Base-by-base conservation (phyloP, 1,140 invertebrate genomes). In the Microvelia longipes region DNA sequence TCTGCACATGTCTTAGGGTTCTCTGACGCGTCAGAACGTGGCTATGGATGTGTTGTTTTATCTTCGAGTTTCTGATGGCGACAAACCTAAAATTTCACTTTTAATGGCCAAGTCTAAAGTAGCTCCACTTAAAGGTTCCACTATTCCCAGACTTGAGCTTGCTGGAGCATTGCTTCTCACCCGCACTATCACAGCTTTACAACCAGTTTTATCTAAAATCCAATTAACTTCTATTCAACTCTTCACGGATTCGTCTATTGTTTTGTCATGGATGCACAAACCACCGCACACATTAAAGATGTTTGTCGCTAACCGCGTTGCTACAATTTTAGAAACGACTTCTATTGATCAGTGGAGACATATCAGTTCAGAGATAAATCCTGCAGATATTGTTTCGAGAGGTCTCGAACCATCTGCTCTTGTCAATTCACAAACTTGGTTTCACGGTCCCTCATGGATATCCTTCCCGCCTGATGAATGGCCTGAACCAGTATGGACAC, bases 311-410 rank as follows among this genome's bases (percentile, higher is more conserved):
- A 78, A 78, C 70, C 60, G 75, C 29, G 73, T 77, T 1, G 29
- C 72, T 29, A 67, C 76, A 71, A 79, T 82, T 68, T 75, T 76
- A 50, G 71, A 75, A 30, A 27, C 75, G 1, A 73, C 71, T 26
- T n/a, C 60, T 1, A 28, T 50, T 0, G 65, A 68, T 13, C 68
- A 78, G 27, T 84, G 81, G 83, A 24, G 63, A 24, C 78, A 83
- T 73, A 76, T 83, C 0, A 65, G 68, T 13, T 75, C 78, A 0
- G 64, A 69, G 25, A 67, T 78, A 0, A 83, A 83, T 73, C 79
- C 80, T 27, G 80, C 80, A 1, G 81, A 84, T 75, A 70, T 75
- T 2, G 69, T 76, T 2, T 81, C 80, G 2, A 72, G 81, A 68
- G 81, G 81, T 15, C 13, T 72, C 2, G 64, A 71, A 66, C 64